Base-by-base conservation (phyloP, 1,140 invertebrate genomes). In the Oryzaephilus surinamensis region DNA sequence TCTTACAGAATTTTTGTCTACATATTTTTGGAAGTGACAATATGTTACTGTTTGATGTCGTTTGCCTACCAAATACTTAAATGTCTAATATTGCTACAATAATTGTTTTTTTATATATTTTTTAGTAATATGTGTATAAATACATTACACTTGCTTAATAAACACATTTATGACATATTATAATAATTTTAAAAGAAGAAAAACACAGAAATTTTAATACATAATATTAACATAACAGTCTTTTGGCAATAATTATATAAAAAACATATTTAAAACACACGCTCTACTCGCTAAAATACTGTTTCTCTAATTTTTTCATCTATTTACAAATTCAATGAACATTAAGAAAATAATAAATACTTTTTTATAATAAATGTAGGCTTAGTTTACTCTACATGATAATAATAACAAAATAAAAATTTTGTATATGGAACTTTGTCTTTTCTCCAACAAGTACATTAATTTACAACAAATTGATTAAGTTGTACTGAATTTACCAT, bases 161-260 rank as follows among this genome's bases (percentile, higher is more conserved):
- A 43, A 43, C 38, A 43, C 30, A 18, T 31, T 12, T 21, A 26
- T 20, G 28, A 18, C 19, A 15, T 28, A 20, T 35, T 23, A 23
- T 23, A 35, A 35, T 35, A 35, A 10, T 24, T 35, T 14, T 12
- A 12, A 7, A 32, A 16, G 15, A 30, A 5, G 12, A 19, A 13
- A 14, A 32, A 19, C 18, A 10, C 14, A 30, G 29, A 15, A 29
- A 15, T 28, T 20, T 38, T 32, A 32, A 37, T 43, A 31, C 31
- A 30, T 38, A 43, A 35, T 46, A 41, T 48, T 53, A 51, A 54
- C 45, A 46, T 50, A 50, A 54, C 51, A 54, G 51, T 54, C 51
- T 54, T 54, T 54, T 51, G 43, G 48, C 44, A 51, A 24, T 24
- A 6, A 24, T 24, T 37, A 51, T 51, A 49, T 51, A 53, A 48